phyloP scores from a whole-genome alignment of 2,113 vertebrate species.

The Ursus arctos region DNA sequence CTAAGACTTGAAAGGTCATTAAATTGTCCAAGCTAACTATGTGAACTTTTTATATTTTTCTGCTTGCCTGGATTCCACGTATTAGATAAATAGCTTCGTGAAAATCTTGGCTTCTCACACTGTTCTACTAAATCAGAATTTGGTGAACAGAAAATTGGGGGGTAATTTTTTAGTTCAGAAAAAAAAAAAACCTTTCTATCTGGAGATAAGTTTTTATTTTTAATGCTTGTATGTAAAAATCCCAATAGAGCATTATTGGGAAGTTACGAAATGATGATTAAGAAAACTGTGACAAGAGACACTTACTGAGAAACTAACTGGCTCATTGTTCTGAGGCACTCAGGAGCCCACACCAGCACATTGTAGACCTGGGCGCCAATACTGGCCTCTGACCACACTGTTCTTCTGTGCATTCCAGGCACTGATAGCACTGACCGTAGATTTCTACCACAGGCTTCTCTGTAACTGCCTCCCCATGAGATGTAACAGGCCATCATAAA shows the following conservation, averaged over 20 bases:
- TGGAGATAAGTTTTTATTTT: not conserved
- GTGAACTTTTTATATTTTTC: not conserved
- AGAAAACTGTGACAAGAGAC: not conserved
- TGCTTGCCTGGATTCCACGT: not conserved
- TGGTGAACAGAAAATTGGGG: not conserved
- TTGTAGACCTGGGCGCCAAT: not conserved
- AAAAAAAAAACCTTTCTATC: not conserved
- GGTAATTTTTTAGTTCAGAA: not conserved
- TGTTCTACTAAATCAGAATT: not conserved
- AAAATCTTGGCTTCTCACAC: not conserved
- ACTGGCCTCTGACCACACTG: not conserved
- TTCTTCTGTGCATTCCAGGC: not conserved
- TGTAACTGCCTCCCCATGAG: not conserved
- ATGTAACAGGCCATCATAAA: not conserved
- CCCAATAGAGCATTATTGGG: not conserved
- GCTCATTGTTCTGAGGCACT: not conserved
- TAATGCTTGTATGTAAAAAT: not conserved
- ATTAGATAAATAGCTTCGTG: not conserved
- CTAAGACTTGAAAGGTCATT: not conserved
- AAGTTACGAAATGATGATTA: not conserved
- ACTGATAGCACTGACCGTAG: not conserved
- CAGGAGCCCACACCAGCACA: too few relatives aligned
- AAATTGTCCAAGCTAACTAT: not conserved
- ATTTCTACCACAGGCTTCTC: not conserved
- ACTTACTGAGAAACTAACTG: not conserved